phyloP scores from a whole-genome alignment of 2,797 vertebrate species.

The Mallotus villosus region DNA sequence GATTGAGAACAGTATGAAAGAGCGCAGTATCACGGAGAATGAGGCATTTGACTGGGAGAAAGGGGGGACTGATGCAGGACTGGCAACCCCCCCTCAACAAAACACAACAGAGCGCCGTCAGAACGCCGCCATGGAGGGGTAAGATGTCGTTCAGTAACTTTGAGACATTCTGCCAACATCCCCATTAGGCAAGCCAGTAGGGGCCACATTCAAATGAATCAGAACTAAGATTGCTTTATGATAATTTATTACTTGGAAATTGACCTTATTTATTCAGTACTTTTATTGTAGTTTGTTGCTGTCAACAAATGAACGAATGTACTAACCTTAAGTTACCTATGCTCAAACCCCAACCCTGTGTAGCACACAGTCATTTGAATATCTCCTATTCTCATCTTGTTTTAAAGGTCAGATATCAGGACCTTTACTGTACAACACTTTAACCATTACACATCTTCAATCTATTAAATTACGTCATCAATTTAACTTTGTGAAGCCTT shows the following conservation, averaged over 20 bases:
- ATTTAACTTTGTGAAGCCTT: not conserved
- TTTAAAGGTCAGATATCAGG: no score
- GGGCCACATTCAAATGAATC: not conserved
- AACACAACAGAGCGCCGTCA: conserved; percentile 76
- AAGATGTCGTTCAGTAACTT: conserved; percentile 48
- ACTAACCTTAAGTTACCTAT: no score
- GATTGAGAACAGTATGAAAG: conserved; percentile 90
- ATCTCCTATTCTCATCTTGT: not conserved
- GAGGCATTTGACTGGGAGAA: conserved; percentile 92
- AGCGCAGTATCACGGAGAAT: conserved; percentile 85
- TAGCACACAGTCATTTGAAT: not conserved
- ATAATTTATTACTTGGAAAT: not conserved
- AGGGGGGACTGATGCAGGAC: conserved; percentile 79
- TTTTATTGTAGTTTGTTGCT: no score
- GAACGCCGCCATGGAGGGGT: conserved; percentile 89
- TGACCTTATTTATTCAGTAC: no score
- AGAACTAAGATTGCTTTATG: not conserved
- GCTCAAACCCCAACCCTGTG: no score
- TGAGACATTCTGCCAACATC: not conserved
- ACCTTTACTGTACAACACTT: no score
- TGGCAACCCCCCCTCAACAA: conserved; percentile 85
- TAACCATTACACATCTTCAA: no score
- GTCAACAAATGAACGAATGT: no score
- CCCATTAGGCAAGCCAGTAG: not conserved
- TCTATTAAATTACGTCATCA: not conserved